A percentile compares a stretch with the other conserved stretches of the same genome.
Evolutionary conservation across 1,140 invertebrate genomes (phyloP).

Genomic region (Aphelenchoides besseyi): DNA sequence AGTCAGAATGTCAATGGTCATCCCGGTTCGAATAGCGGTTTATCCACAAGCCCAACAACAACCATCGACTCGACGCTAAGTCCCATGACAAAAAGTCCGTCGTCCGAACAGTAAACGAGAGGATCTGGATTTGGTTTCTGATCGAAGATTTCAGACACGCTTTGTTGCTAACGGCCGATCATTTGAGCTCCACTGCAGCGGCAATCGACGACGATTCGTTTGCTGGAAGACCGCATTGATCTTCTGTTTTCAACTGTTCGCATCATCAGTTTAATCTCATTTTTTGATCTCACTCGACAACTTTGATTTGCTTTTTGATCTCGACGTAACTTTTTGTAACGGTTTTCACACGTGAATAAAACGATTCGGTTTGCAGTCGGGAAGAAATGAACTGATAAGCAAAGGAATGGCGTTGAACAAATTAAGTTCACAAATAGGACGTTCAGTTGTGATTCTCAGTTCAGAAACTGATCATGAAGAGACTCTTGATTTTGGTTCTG

Average conservation of each 20-base stretch:
- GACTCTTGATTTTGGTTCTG: not conserved
- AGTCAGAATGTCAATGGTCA: not conserved
- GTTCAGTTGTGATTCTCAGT: not conserved
- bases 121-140: not conserved
- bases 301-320: not conserved
- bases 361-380: no score
- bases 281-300: not conserved
- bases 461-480: not conserved
- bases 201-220: not conserved
- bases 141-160: constrained; percentile 12
- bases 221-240: no score
- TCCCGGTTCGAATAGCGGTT: not conserved
- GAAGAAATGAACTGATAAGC: not conserved
- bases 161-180: not conserved
- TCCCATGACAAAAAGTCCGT: constrained; percentile 14
- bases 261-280: not conserved
- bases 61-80: not conserved
- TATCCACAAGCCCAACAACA: not conserved
- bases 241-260: not conserved
- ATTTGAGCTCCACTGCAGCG: not conserved
- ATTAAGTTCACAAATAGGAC: not conserved
- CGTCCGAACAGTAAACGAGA: not conserved
- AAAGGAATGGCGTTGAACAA: not conserved
- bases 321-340: not conserved
- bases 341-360: not conserved